phyloP scores from a whole-genome alignment of 2,113 vertebrate species.

The Platysteira castanea region DNA sequence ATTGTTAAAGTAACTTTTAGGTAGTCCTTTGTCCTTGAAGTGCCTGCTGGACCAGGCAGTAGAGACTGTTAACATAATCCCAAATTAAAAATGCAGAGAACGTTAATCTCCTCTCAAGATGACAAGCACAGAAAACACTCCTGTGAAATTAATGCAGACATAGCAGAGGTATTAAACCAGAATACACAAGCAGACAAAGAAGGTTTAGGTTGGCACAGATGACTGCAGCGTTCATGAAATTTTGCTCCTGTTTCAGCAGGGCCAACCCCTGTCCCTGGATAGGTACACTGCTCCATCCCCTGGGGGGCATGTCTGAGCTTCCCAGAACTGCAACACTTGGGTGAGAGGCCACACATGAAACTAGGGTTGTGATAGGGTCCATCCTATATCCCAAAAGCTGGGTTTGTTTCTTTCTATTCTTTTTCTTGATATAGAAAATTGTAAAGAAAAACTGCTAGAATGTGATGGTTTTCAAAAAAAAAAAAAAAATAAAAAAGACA shows the following conservation, averaged over 20 bases:
- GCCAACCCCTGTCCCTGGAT: not conserved
- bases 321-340: not conserved
- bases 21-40: not conserved
- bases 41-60: not conserved
- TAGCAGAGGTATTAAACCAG: not conserved
- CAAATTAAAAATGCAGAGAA: not conserved
- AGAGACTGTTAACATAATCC: not conserved
- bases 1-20: not conserved
- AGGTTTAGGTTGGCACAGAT: not conserved
- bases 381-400: not conserved
- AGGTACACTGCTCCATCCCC: not conserved
- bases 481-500: not conserved
- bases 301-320: not conserved
- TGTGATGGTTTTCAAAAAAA: not conserved
- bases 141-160: not conserved
- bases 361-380: not conserved
- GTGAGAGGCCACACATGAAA: not conserved
- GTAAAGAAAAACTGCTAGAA: not conserved
- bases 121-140: not conserved
- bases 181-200: not conserved
- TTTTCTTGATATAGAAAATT: not conserved
- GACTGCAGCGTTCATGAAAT: not conserved
- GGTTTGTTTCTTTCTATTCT: not conserved
- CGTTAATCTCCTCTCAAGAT: not conserved
- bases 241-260: not conserved